phyloP scores from a whole-genome alignment of 2,888 invertebrate species.

The Altica lythri region DNA sequence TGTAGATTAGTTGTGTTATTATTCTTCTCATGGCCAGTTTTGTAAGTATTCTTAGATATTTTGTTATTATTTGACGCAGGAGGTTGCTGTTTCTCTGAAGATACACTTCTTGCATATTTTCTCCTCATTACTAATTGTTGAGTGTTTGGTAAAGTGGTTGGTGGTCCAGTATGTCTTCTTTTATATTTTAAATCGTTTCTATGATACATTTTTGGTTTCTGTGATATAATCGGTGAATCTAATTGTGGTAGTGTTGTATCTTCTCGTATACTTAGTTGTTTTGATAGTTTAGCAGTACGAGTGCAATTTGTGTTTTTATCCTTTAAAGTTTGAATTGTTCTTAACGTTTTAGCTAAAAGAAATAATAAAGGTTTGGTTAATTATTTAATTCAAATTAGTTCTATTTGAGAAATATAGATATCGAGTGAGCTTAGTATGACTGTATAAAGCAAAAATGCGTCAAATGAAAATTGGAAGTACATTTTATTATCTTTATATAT shows the following conservation, averaged over 20 bases:
- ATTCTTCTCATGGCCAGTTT: background rate
- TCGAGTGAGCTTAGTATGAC: too few species aligned
- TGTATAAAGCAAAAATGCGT: too few species aligned
- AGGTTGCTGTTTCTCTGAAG: slow-evolving; percentile 16
- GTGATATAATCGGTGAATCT: slow-evolving; percentile 20
- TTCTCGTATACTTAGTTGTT: slow-evolving; percentile 37
- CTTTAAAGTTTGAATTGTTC: slow-evolving; percentile 40
- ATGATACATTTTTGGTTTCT: slow-evolving; percentile 27
- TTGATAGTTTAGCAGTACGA: slow-evolving; percentile 35
- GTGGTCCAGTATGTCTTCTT: slow-evolving; percentile 25
- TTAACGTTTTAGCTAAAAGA: slow-evolving; percentile 38
- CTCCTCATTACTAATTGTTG: slow-evolving; percentile 20
- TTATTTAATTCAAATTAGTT: too few species aligned
- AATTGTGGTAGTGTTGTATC: slow-evolving; percentile 31
- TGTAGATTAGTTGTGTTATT: background rate
- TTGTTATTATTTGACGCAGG: slow-evolving; percentile 10
- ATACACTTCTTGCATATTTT: slow-evolving; percentile 25
- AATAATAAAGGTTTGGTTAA: background rate
- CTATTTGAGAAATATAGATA: too few species aligned
- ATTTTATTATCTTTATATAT: too few species aligned
- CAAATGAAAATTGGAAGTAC: too few species aligned
- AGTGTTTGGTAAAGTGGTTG: slow-evolving; percentile 17
- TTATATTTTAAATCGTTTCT: slow-evolving; percentile 25
- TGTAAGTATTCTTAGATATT: background rate
- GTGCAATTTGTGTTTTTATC: slow-evolving; percentile 32